These are phyloP conservation scores for Cerastis leucographa DNA, from an alignment of 2,888 invertebrate species.

Conservation along the genomic window DNA sequence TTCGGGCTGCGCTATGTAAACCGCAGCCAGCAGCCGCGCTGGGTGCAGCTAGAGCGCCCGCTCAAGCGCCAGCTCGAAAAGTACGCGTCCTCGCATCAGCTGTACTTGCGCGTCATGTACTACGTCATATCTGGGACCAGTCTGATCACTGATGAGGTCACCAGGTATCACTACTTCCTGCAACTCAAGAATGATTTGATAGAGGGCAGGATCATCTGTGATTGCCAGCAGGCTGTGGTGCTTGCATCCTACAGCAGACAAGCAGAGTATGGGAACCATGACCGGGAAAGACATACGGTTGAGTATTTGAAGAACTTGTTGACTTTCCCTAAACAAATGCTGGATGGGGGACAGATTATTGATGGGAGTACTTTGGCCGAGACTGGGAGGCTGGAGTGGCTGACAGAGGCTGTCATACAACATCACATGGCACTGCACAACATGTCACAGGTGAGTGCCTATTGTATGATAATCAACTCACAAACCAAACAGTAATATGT, in stretches of 20 bases:
- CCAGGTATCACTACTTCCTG: constrained; percentile 98
- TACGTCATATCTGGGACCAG: constrained; percentile 97
- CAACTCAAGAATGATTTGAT: constrained; percentile 98
- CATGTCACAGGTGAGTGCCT: constrained; percentile 92
- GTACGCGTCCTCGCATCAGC: constrained; percentile 95
- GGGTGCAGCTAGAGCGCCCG: constrained; percentile 98
- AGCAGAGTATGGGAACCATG: constrained; percentile 98
- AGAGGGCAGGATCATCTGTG: constrained; percentile 97
- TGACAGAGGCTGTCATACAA: constrained; percentile 95
- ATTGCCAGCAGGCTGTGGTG: constrained; percentile 97
- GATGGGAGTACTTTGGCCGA: constrained; percentile 90
- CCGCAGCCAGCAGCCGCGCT: constrained; percentile 92
- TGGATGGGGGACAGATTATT: constrained; percentile 86
- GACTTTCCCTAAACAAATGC: constrained; percentile 96
- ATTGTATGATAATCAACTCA: background rate
- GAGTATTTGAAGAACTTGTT: constrained; percentile 97
- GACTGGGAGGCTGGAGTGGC: constrained; percentile 93
- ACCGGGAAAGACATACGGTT: constrained; percentile 96
- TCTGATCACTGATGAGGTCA: constrained; percentile 97
- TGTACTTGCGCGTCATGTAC: constrained; percentile 98
- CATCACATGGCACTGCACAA: constrained; percentile 94
- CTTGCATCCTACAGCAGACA: constrained; percentile 98
- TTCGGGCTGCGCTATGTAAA: constrained; percentile 97
- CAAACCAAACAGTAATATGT: background rate
- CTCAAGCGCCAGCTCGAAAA: constrained; percentile 98